Percentiles rank a stretch among this genome's conserved stretches.
Conservation (phyloP, 2,888 invertebrate species). For the Cerastis rubricosa region DNA sequence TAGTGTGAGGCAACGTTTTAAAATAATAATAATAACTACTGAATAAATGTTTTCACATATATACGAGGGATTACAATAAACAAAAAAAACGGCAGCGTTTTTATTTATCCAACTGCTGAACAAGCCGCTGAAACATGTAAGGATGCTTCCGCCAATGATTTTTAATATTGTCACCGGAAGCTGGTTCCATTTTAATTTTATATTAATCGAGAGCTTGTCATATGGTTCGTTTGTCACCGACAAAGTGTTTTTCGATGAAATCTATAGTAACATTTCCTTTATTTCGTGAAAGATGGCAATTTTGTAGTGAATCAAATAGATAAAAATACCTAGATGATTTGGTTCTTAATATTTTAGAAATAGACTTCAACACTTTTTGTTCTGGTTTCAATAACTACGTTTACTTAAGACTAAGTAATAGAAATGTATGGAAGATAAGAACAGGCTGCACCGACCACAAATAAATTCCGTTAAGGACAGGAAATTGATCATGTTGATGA, state of each 20-base stretch:
- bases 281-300: slow-evolving; percentile 4
- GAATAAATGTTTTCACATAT: not conserved
- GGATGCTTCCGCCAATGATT: not conserved
- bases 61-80: not conserved
- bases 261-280: too few species aligned
- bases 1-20: too few species aligned
- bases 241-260: slow-evolving; percentile 5
- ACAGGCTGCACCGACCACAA: not conserved
- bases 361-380: not conserved
- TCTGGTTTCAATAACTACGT: not conserved
- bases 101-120: not conserved
- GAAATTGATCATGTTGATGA: not conserved
- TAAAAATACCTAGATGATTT: not conserved
- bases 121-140: too few species aligned
- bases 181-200: not conserved
- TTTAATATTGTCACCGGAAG: slow-evolving; percentile 8
- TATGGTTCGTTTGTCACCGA: not conserved
- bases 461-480: not conserved
- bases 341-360: not conserved
- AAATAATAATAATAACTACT: too few species aligned
- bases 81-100: not conserved
- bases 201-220: slow-evolving; percentile 5
- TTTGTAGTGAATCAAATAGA: not conserved
- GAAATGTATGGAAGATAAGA: not conserved
- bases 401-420: not conserved